Conservation (phyloP, 2,113 vertebrate genomes). For the Prunella himalayana region DNA sequence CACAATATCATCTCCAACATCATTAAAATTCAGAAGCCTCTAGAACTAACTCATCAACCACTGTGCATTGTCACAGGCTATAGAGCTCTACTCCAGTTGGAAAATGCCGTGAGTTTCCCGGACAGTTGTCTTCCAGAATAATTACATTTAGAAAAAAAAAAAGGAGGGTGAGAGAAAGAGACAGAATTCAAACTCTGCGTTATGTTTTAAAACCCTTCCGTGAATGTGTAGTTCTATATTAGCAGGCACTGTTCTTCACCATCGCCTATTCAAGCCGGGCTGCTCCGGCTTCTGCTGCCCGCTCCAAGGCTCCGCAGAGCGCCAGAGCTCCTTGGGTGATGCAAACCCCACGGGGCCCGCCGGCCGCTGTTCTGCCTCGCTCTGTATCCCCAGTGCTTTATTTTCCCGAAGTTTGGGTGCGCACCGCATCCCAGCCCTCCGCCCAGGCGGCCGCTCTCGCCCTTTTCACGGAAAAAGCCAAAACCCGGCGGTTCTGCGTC, state of each 20-base stretch:
- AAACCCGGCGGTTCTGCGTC: not conserved
- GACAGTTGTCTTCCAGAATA: slow-evolving; percentile 19
- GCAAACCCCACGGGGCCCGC: not conserved
- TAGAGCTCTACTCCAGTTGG: slow-evolving; percentile 54
- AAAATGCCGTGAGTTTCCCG: slow-evolving; percentile 50
- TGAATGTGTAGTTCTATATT: not conserved
- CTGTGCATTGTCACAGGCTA: slow-evolving; percentile 85
- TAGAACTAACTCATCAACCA: slow-evolving; percentile 97
- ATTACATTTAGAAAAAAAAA: not conserved
- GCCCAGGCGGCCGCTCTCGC: not conserved
- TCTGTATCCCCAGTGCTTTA: not conserved
- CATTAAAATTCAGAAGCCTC: slow-evolving; percentile 99
- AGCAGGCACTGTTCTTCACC: not conserved
- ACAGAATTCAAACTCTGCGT: not conserved
- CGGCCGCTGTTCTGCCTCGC: not conserved
- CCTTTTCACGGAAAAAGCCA: not conserved
- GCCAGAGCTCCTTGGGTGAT: fast-evolving
- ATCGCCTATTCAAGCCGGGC: not conserved
- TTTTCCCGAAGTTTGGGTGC: not conserved
- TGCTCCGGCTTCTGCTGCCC: not conserved
- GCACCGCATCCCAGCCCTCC: not conserved
- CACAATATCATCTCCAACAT: slow-evolving; percentile 99
- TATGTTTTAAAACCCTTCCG: not conserved
- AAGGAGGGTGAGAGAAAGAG: fast-evolving
- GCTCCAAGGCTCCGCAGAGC: not conserved